phyloP scores from a whole-genome alignment of 1,140 invertebrate genomes.

The Drosophila sproati region DNA sequence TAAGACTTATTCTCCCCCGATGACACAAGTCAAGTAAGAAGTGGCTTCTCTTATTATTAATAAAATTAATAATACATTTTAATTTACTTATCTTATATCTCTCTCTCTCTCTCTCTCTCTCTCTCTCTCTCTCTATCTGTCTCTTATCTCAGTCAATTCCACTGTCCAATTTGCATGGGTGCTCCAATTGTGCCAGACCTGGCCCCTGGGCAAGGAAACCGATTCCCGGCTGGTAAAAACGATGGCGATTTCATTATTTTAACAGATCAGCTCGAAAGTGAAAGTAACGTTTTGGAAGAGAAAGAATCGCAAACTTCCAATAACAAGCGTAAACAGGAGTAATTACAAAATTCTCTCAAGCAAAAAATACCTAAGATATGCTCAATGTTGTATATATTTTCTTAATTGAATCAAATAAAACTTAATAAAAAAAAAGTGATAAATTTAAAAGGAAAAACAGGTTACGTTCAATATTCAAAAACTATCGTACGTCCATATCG shows the following conservation, averaged over 20 bases:
- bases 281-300: not conserved
- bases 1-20: not conserved
- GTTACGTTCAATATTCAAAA: not conserved
- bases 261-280: not conserved
- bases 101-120: no score
- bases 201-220: conserved; percentile 2
- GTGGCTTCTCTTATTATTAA: no score
- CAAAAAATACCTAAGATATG: no score
- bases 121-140: no score
- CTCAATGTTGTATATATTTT: no score
- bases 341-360: not conserved
- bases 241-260: not conserved
- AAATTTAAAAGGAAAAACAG: not conserved
- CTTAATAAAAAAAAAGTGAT: not conserved
- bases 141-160: no score
- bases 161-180: conserved; percentile 24
- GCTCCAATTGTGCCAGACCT: not conserved
- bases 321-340: conserved; percentile 13
- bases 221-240: not conserved
- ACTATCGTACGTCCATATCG: not conserved
- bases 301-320: not conserved
- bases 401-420: not conserved
- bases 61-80: no score
- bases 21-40: not conserved
- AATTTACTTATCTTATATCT: no score